Evolutionary conservation across 2,113 vertebrate species (phyloP), one percentile per base, ranked within the genome.

Genomic region (Oryzias melastigma): DNA sequence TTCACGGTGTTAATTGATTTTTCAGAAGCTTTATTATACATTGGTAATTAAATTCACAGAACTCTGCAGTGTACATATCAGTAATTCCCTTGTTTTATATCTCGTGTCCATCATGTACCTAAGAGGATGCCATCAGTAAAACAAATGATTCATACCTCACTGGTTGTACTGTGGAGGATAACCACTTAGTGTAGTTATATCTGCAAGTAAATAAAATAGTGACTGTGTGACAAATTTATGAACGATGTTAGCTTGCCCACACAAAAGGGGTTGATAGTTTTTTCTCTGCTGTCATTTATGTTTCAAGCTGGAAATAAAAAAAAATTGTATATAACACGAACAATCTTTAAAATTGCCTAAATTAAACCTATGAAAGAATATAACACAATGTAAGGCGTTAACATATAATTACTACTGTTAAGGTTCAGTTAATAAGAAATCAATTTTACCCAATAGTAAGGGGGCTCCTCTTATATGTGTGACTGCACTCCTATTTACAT

Each of bases 1-100:
- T 79, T 84, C 52, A 73, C 58, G 62, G 74, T 79, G 78, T 82
- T 87, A 87, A 87, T 81, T 81, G 83, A 81, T 85, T 82, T 70
- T 56, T 44, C 25, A 22, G 13, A 41, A 71, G 57, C 81, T 85
- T 80, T 82, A 86, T 81, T 44, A 59, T 58, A 59, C 49, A 58
- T 40, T 48, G 19, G 61, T 73, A 78, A 81, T 81, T 62, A 83
- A 25, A 75, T 57, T 52, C 52, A 70, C 41, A 15, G 20, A 62
- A 40, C 12, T 24, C 42, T 64, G 49, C 49, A n/a, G 42, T 52
- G 15, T 48, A 16, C 27, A 48, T 62, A 52, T 56, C 62, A 64
- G 5, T 5, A 17, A 56, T 73, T 57, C 54, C 24, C 29, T 25
- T 55, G 62, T 57, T 25, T 48, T 6, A 24, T 45, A 51, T 1